Percentiles rank a stretch among this genome's conserved stretches.
These are phyloP conservation scores for Pocillopora grandis DNA, from an alignment of 92 coral and sea anemone genomes.

Conservation along the genomic window DNA sequence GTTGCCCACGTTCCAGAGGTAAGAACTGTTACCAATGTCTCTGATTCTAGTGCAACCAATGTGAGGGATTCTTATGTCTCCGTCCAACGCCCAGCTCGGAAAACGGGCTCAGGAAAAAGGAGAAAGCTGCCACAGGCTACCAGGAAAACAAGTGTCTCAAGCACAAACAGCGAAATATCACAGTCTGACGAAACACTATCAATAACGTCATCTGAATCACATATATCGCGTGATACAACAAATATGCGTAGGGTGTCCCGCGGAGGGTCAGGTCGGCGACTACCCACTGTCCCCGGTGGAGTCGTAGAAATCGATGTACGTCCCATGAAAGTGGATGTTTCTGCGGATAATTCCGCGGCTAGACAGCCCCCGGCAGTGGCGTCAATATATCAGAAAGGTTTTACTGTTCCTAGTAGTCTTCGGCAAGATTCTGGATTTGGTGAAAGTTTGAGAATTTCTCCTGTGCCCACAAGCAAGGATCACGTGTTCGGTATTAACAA, in stretches of 20 bases:
- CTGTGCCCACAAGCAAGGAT: neutral
- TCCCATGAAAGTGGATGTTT: neutral
- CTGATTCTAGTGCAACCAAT: neutral
- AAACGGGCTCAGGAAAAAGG: constrained; percentile 9
- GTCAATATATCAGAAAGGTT: constrained; percentile 36
- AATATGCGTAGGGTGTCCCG: constrained; percentile 19
- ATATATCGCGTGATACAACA: constrained; percentile 24
- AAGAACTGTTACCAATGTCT: neutral
- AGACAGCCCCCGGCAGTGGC: constrained; percentile 21
- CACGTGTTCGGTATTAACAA: constrained; percentile 14
- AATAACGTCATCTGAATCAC: constrained; percentile 35
- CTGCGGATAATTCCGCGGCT: neutral
- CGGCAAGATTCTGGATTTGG: constrained; percentile 53
- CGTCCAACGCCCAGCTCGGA: constrained; percentile 19
- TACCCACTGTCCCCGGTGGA: constrained; percentile 34
- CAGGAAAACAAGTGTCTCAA: neutral
- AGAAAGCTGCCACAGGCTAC: constrained; percentile 31
- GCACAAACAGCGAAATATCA: constrained; percentile 4
- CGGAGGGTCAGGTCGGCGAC: constrained; percentile 14
- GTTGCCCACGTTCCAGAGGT: neutral
- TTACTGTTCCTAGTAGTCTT: neutral
- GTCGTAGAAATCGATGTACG: constrained; percentile 2
- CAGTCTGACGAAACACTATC: constrained; percentile 25
- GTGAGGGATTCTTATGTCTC: neutral
- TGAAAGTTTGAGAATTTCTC: constrained; percentile 6